Percentiles rank a stretch among this genome's conserved stretches.
Conservation (phyloP, 2,888 invertebrate species). For the Coremacera marginata region DNA sequence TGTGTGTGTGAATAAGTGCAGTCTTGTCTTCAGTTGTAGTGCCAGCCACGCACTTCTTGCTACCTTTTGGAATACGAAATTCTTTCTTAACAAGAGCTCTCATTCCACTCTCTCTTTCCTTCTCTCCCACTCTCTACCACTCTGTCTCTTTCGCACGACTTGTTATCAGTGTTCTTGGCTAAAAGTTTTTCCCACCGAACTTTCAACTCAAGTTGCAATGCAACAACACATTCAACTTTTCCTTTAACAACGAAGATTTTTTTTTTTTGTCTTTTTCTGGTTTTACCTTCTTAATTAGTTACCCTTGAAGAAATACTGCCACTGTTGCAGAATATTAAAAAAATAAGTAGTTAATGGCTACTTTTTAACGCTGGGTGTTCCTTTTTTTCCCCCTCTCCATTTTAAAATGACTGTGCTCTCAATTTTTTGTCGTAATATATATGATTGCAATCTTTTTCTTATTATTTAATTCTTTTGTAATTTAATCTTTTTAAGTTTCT, state of each 20-base stretch:
- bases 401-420: no score
- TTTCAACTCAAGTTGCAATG: conserved; percentile 19
- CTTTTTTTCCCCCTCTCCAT: no score
- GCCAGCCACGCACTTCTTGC: no score
- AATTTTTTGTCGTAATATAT: no score
- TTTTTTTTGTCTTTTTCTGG: not conserved
- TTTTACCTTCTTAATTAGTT: conserved; percentile 14
- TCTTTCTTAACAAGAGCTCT: not conserved
- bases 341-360: not conserved
- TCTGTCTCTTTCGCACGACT: not conserved
- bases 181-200: conserved; percentile 8
- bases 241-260: not conserved
- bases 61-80: no score
- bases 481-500: no score
- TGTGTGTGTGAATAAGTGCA: no score
- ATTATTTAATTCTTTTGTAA: no score
- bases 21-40: no score
- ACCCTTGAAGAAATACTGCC: conserved; percentile 13
- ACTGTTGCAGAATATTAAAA: conserved; percentile 1
- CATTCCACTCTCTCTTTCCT: not conserved
- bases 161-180: not conserved
- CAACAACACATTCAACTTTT: conserved; percentile 19
- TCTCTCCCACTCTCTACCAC: not conserved
- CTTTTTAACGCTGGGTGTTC: no score
- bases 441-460: no score